These are phyloP conservation scores for Lanius ludovicianus DNA, from an alignment of 2,113 vertebrate species.

Conservation along the genomic window DNA sequence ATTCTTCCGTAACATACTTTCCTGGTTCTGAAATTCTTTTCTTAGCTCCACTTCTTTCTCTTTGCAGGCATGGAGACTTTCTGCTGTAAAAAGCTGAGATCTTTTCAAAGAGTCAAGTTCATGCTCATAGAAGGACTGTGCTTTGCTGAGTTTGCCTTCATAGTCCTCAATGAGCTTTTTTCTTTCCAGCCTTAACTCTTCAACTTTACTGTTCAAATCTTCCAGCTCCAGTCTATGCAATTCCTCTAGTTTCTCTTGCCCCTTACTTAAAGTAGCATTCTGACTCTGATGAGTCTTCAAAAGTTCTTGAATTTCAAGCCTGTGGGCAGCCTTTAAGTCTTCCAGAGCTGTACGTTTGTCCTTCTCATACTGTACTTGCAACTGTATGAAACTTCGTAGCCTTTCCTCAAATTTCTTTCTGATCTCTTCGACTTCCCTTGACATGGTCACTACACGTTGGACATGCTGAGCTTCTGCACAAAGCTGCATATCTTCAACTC, in stretches of 20 bases:
- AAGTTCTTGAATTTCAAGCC: slow-evolving; percentile 90
- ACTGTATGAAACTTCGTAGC: slow-evolving; percentile 86
- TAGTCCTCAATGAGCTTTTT: slow-evolving; percentile 94
- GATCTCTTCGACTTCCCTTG: slow-evolving; percentile 97
- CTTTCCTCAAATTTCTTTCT: slow-evolving; percentile 94
- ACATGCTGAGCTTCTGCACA: slow-evolving; percentile 97
- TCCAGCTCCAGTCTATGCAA: slow-evolving; percentile 88
- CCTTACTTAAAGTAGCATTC: slow-evolving; percentile 86
- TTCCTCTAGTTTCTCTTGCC: slow-evolving; percentile 89
- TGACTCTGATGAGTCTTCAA: slow-evolving; percentile 90
- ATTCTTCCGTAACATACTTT: slow-evolving; percentile 89
- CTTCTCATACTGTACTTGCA: slow-evolving; percentile 91
- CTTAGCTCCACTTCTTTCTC: slow-evolving; percentile 93
- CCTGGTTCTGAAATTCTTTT: slow-evolving; percentile 94
- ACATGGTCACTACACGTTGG: slow-evolving; percentile 95
- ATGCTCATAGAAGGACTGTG: slow-evolving; percentile 93
- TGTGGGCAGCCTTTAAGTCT: slow-evolving; percentile 86
- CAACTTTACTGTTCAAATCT: slow-evolving; percentile 83
- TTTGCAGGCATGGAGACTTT: slow-evolving; percentile 93
- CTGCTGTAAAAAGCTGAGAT: slow-evolving; percentile 93
- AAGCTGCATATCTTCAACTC: slow-evolving; percentile 95
- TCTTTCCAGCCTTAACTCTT: slow-evolving; percentile 89
- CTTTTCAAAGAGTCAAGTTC: slow-evolving; percentile 97
- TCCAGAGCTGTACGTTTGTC: slow-evolving; percentile 89
- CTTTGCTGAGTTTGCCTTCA: slow-evolving; percentile 93